A percentile compares a stretch with the other conserved stretches of the same genome.
Evolutionary conservation across 2,797 vertebrate genomes (phyloP).

Genomic region (Etheostoma nigrum): DNA sequence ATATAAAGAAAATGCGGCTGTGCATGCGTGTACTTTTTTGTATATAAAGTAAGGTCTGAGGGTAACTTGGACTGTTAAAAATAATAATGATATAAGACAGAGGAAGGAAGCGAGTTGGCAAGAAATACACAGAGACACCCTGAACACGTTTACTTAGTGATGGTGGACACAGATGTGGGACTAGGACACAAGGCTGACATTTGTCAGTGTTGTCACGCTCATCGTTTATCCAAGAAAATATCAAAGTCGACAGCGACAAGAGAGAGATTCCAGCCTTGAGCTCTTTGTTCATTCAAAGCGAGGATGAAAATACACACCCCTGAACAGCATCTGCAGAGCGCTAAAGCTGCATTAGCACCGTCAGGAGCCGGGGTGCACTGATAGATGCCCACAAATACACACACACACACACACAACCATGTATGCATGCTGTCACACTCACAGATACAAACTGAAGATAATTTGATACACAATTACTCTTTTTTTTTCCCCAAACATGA

Average conservation of each 20-base stretch:
- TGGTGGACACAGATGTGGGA: constrained; percentile 32
- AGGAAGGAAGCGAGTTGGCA: background rate
- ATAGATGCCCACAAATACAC: background rate
- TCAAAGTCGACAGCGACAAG: constrained; percentile 47
- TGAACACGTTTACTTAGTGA: constrained; percentile 17
- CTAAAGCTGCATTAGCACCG: constrained; percentile 19
- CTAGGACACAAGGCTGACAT: constrained; percentile 45
- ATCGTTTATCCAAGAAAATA: constrained; percentile 60
- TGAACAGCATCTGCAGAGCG: constrained; percentile 10
- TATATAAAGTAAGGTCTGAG: constrained; percentile 11
- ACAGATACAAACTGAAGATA: background rate
- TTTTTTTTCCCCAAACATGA: background rate
- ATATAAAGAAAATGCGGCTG: background rate
- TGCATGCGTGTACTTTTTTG: background rate
- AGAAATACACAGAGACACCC: constrained; percentile 12
- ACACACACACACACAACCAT: constrained; percentile 3
- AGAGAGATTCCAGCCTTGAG: constrained; percentile 27
- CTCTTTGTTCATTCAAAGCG: constrained; percentile 27
- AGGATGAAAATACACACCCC: constrained; percentile 8
- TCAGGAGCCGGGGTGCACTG: background rate
- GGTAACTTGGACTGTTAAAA: constrained; percentile 7
- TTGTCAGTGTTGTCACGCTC: constrained; percentile 53
- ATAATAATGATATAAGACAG: background rate
- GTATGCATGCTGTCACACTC: background rate
- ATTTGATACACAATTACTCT: background rate